These are phyloP conservation scores for Harpegnathos saltator DNA, from an alignment of 1,140 invertebrate species.

Conservation along the genomic window DNA sequence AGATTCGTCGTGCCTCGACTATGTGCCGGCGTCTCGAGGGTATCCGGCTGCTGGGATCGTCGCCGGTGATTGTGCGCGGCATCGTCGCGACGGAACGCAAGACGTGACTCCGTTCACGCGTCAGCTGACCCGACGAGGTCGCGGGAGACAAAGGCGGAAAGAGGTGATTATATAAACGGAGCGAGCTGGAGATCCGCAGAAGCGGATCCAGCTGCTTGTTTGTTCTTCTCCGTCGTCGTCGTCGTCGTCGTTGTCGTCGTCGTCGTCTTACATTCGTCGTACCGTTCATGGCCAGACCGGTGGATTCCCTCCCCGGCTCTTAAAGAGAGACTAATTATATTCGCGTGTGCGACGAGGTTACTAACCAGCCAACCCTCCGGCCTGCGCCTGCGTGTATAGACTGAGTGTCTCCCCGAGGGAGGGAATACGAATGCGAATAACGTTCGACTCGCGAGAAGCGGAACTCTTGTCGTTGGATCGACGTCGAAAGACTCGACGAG, in stretches of 20 bases:
- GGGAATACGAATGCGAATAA: conserved; percentile 15
- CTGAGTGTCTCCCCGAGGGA: conserved; percentile 4
- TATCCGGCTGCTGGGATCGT: conserved; percentile 35
- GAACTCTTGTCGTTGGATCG: not conserved
- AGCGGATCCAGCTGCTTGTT: no score
- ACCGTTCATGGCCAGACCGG: not conserved
- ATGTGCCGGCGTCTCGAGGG: conserved; percentile 52
- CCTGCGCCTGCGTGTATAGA: conserved; percentile 24
- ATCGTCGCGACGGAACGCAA: conserved; percentile 57
- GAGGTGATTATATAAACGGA: conserved; percentile 71
- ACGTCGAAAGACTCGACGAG: not conserved
- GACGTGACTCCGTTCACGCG: conserved; percentile 59
- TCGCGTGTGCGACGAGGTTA: conserved; percentile 64
- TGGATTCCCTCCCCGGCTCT: conserved; percentile 21
- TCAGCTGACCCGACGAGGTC: conserved; percentile 64
- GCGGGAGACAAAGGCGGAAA: conserved; percentile 57
- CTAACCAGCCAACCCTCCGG: conserved; percentile 63
- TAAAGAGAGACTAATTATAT: conserved; percentile 67
- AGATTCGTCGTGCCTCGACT: conserved; percentile 4
- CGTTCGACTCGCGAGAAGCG: not conserved
- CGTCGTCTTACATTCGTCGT: not conserved
- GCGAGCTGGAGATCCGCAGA: conserved; percentile 1
- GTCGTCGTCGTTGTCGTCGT: not conserved
- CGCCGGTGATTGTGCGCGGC: conserved; percentile 14
- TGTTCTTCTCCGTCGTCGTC: no score